Percentiles rank a stretch among this genome's conserved stretches.
These are phyloP conservation scores for Halisarca cf. caerulea DNA, from an alignment of 37 sponge, comb jelly and placozoan genomes.

Conservation along the genomic window DNA sequence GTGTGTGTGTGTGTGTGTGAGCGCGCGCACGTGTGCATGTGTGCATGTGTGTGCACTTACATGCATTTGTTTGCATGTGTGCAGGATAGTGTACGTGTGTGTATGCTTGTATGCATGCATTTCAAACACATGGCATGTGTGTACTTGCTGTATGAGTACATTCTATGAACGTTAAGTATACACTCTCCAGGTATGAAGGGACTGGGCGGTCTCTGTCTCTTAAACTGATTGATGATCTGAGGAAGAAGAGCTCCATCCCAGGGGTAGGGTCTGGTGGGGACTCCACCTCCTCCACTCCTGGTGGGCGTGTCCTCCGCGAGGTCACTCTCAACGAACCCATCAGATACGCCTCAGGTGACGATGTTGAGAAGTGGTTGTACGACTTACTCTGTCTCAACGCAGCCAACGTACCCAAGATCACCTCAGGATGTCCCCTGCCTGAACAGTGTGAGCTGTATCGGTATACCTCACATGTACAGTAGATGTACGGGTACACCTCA, in stretches of 20 bases:
- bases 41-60: too few relatives aligned
- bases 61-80: too few relatives aligned
- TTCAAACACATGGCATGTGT: too few relatives aligned
- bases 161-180: too few relatives aligned
- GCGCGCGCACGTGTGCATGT: too few relatives aligned
- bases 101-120: too few relatives aligned
- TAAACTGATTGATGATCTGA: constrained; percentile 86
- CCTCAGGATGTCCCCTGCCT: constrained; percentile 82
- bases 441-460: constrained; percentile 81
- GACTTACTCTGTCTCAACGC: constrained; percentile 90
- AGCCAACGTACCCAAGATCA: constrained; percentile 41
- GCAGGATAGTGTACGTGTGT: neutral
- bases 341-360: constrained; percentile 80
- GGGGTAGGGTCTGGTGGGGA: neutral
- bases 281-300: neutral
- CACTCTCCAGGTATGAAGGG: constrained; percentile 85
- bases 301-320: constrained; percentile 79
- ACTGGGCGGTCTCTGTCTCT: constrained; percentile 95
- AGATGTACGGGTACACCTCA: too few relatives aligned
- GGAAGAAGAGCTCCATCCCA: constrained; percentile 49
- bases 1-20: too few relatives aligned
- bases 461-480: too few relatives aligned
- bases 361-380: constrained; percentile 93
- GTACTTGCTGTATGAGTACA: too few relatives aligned
- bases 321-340: constrained; percentile 87